Conservation (phyloP, 2,888 invertebrate genomes). For the Andrena camellia region DNA sequence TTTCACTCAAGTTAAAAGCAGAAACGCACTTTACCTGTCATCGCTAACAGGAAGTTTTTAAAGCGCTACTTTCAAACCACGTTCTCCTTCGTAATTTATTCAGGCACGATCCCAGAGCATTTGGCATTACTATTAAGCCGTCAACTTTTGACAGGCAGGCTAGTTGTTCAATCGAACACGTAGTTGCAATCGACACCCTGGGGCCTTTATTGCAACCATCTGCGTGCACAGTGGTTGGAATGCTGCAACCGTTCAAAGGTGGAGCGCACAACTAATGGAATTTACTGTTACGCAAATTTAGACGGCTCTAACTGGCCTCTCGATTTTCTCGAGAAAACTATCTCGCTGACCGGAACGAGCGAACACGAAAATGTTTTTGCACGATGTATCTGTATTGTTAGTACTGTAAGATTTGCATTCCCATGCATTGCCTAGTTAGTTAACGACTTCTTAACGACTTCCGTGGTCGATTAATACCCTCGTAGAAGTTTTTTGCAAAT, state of each 20-base stretch:
- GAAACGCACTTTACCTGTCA: neutral
- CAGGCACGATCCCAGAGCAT: neutral
- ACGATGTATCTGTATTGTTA: neutral
- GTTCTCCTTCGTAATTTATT: neutral
- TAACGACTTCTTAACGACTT: constrained; percentile 14
- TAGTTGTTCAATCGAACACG: constrained; percentile 1
- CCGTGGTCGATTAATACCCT: neutral
- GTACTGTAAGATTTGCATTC: constrained; percentile 7
- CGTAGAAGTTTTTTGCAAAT: neutral
- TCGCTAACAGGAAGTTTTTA: neutral
- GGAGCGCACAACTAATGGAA: constrained; percentile 45
- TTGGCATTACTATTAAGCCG: neutral
- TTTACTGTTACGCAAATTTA: constrained; percentile 68
- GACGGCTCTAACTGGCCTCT: constrained; percentile 3
- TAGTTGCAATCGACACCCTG: neutral
- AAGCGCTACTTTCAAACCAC: constrained; percentile 2
- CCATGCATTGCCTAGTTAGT: neutral
- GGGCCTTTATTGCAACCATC: constrained; percentile 4
- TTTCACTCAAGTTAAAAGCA: neutral
- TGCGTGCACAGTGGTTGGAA: neutral
- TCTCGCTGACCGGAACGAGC: constrained; percentile 25
- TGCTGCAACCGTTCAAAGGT: constrained; percentile 54
- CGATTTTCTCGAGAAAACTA: constrained; percentile 52
- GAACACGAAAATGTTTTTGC: constrained; percentile 19
- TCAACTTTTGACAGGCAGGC: neutral